Evolutionary conservation across 1,140 invertebrate genomes (phyloP).

Genomic region (Wiebesia pumilae): DNA sequence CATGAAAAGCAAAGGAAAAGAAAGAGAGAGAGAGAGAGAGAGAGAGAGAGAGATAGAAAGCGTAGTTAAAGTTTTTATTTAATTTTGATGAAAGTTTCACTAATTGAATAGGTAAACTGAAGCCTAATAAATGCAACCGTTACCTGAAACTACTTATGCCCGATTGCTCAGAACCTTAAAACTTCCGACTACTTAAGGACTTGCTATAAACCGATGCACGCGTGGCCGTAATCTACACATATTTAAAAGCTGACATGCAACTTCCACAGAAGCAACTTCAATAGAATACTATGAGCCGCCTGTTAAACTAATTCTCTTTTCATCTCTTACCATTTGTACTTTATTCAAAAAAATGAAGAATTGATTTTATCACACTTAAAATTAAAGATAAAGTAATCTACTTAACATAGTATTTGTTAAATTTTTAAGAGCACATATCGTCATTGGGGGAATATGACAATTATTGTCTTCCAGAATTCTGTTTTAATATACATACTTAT

Average conservation of each 20-base stretch:
- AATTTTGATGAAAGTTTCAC: conserved; percentile 1
- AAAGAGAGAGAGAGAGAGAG: not conserved
- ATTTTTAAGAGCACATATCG: too few species aligned
- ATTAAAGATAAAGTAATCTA: too few species aligned
- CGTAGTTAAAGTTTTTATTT: not conserved
- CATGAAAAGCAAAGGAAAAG: too few species aligned
- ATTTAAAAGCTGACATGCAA: not conserved
- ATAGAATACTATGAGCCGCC: not conserved
- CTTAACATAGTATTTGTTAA: too few species aligned
- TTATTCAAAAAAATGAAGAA: too few species aligned
- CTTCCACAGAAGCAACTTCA: conserved; percentile 19
- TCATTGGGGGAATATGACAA: too few species aligned
- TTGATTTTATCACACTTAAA: too few species aligned
- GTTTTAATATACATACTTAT: too few species aligned
- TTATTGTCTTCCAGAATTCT: too few species aligned
- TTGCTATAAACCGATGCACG: not conserved
- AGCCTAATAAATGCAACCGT: not conserved
- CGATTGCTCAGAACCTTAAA: not conserved
- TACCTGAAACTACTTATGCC: not conserved
- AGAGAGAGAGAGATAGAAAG: not conserved
- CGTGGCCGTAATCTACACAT: conserved; percentile 7
- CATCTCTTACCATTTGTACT: not conserved
- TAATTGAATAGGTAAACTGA: not conserved
- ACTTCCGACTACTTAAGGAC: not conserved
- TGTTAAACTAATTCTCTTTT: not conserved